Percentiles rank a stretch among this genome's conserved stretches.
Evolutionary conservation across 2,797 vertebrate species (phyloP).

Genomic region (Lepilemur ruficaudatus): DNA sequence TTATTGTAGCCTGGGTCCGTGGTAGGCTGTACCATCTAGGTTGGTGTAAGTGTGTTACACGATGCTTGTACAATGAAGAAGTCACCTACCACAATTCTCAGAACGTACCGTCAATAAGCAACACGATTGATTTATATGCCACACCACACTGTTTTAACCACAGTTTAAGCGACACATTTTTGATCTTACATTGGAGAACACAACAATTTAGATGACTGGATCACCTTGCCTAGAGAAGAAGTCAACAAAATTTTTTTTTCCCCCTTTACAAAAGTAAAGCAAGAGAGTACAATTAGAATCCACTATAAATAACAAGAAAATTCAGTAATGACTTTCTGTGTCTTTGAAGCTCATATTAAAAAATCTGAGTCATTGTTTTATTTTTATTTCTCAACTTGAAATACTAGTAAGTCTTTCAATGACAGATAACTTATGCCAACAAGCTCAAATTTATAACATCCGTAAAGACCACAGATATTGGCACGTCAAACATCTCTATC

Average conservation of each 20-base stretch:
- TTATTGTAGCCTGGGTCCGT: not conserved
- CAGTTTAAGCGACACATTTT: not conserved
- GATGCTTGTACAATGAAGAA: not conserved
- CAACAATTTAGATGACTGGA: not conserved
- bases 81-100: not conserved
- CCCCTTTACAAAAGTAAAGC: not conserved
- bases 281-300: not conserved
- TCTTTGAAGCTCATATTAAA: not conserved
- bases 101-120: not conserved
- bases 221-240: not conserved
- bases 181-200: not conserved
- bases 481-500: not conserved
- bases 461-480: not conserved
- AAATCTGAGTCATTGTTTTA: not conserved
- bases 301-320: not conserved
- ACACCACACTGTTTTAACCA: not conserved
- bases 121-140: not conserved
- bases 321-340: not conserved
- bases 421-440: not conserved
- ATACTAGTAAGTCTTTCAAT: not conserved
- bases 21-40: not conserved
- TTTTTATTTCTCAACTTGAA: conserved; percentile 7
- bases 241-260: not conserved
- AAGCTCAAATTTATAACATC: not conserved
- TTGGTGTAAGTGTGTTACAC: not conserved